Percentiles rank a stretch among this genome's conserved stretches.
These are phyloP conservation scores for Machimus rusticus DNA, from an alignment of 2,888 invertebrate genomes.

Conservation along the genomic window DNA sequence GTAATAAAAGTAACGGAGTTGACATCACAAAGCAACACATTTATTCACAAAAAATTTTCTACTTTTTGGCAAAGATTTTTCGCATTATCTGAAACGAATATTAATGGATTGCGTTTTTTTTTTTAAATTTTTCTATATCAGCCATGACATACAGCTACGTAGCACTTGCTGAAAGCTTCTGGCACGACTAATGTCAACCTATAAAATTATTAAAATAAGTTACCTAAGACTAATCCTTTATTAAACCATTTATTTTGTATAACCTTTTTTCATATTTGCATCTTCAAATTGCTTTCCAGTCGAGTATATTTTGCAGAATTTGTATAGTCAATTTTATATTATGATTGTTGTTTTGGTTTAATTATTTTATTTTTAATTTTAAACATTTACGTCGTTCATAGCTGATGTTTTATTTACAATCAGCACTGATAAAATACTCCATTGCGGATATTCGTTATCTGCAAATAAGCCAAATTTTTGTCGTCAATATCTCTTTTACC, in stretches of 20 bases:
- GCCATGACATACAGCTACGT: background rate
- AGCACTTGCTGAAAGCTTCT: background rate
- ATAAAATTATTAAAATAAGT: background rate
- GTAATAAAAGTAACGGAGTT: constrained; percentile 49
- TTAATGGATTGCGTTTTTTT: background rate
- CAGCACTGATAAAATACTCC: too few species aligned
- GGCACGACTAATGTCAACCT: background rate
- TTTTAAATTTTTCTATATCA: background rate
- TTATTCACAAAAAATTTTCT: background rate
- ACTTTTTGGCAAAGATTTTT: background rate
- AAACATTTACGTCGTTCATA: too few species aligned
- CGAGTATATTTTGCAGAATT: background rate
- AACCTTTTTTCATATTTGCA: background rate
- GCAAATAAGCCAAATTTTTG: too few species aligned
- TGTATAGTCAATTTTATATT: background rate
- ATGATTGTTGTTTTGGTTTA: background rate
- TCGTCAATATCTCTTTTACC: too few species aligned
- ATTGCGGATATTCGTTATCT: too few species aligned
- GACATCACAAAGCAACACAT: constrained; percentile 41
- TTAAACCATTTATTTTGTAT: background rate
- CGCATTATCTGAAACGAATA: background rate
- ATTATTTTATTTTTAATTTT: background rate
- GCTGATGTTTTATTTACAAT: too few species aligned
- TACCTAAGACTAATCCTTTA: background rate
- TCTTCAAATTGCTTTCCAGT: background rate